Conservation (phyloP, 1,140 invertebrate genomes). For the Leptopilina boulardi region DNA sequence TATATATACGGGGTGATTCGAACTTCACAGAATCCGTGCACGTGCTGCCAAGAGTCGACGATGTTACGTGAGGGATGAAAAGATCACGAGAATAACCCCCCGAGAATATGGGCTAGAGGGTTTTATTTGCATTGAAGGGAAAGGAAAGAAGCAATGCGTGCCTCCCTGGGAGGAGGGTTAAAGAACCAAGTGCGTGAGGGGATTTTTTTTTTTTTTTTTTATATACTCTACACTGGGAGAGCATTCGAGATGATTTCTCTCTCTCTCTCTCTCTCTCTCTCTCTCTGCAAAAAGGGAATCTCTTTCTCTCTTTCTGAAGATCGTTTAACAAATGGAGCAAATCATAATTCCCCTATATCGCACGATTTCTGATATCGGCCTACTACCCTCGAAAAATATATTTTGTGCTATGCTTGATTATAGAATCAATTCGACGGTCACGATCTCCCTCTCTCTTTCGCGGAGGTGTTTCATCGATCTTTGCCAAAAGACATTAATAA, state of each 20-base stretch:
- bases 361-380: slow-evolving; percentile 3
- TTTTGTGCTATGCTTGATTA: neutral
- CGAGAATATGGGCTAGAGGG: slow-evolving; percentile 30
- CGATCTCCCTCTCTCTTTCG: slow-evolving; percentile 8
- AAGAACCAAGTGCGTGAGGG: neutral
- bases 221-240: neutral
- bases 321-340: neutral
- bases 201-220: neutral
- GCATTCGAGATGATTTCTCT: neutral
- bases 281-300: too few species aligned
- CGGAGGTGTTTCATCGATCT: slow-evolving; percentile 28
- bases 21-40: slow-evolving; percentile 31
- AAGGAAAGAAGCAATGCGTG: neutral
- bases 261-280: too few species aligned
- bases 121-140: neutral
- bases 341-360: neutral
- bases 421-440: slow-evolving; percentile 5
- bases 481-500: neutral
- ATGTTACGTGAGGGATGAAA: slow-evolving; percentile 34
- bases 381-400: neutral
- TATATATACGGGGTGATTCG: slow-evolving; percentile 17
- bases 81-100: slow-evolving; percentile 34
- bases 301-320: too few species aligned
- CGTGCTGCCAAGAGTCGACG: slow-evolving; percentile 11
- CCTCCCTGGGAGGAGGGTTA: neutral